Percentiles rank a stretch among this genome's conserved stretches.
Conservation (phyloP, 2,113 vertebrate species). For the Mirounga angustirostris region DNA sequence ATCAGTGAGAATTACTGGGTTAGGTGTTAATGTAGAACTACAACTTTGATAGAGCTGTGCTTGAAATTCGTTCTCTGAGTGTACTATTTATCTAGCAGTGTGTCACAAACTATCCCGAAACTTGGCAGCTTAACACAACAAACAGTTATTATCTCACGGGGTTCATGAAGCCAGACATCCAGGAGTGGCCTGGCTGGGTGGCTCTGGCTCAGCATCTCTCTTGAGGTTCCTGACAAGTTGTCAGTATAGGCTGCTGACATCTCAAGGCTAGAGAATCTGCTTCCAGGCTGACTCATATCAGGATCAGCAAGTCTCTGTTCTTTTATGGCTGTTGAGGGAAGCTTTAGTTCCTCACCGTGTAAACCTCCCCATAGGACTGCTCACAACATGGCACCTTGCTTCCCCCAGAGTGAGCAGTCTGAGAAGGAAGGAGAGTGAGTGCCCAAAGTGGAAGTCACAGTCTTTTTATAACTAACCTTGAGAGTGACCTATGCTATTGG, state of each 20-base stretch:
- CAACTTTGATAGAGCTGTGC: not conserved
- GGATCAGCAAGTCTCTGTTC: not conserved
- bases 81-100: not conserved
- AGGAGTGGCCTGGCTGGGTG: not conserved
- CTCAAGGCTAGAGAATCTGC: too few relatives aligned
- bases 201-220: not conserved
- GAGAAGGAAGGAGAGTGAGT: not conserved
- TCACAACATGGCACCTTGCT: not conserved
- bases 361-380: not conserved
- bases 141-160: not conserved
- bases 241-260: not conserved
- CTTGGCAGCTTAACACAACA: not conserved
- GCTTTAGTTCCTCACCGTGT: not conserved
- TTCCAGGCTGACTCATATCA: not conserved
- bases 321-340: not conserved
- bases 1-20: not conserved
- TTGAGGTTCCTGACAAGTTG: not conserved
- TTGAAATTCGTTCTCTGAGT: not conserved
- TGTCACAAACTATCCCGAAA: not conserved
- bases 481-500: not conserved
- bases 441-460: not conserved
- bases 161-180: not conserved
- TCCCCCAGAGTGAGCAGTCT: not conserved
- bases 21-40: not conserved
- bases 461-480: not conserved